Evolutionary conservation across 2,797 vertebrate genomes (phyloP), one percentile per base, ranked within the genome.

Genomic region (Siniperca undulata): DNA sequence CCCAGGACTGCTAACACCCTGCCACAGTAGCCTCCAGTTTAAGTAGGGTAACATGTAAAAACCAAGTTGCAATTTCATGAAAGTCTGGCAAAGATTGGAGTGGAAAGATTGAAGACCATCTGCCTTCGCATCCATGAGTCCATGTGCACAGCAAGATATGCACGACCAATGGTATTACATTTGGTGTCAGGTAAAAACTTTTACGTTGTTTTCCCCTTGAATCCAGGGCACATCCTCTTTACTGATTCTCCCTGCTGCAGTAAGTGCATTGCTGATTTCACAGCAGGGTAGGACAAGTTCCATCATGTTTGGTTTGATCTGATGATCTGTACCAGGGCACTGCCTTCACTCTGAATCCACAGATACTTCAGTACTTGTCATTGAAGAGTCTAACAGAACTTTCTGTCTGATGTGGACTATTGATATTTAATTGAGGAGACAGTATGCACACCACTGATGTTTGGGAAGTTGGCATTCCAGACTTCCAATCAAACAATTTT

Each of bases 371-470:
- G 9, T 40, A 16, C 17, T 64, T 72, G 3, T 14, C 40, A 46
- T 24, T 42, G 24, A 50, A 22, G 34, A 69, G 20, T 60, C 55
- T 20, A 27, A 67, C 50, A 66, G 14, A 70, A 84, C 48, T 44
- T 74, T 65, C 56, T 74, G 61, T 62, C 48, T 27, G 30, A 83
- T 66, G 24, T 67, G 69, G 68, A 74, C 56, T 52, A 8, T 42
- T 74, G 69, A 72, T 80, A 70, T 76, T 72, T 74, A 52, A 79
- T 77, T 77, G 55, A 85, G 56, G 56, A 72, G 4, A 67, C n/a
- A 8, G 19, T 44, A 30, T 34, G 48, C 7, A 61, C n/a, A 64
- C 42, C 53, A 59, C 48, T 67, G 50, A 56, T 74, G 46, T 67
- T 78, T 53, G 50, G 1, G 52, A 67, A 40, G 46, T n/a, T 61